Evolutionary conservation across 2,797 vertebrate species (phyloP).

Genomic region (Channa striata): DNA sequence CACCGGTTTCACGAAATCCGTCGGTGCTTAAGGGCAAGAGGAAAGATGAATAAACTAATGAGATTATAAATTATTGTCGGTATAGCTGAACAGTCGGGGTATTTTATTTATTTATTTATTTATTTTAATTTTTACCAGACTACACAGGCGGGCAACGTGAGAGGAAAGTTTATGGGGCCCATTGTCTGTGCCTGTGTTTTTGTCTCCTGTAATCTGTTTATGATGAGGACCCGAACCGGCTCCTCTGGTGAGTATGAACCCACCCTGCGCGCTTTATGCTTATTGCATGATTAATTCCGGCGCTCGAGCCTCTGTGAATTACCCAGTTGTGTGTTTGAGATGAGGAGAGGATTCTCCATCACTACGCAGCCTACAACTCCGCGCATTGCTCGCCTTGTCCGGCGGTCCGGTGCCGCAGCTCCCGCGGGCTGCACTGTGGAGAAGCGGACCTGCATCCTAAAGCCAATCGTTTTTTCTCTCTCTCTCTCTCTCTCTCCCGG

Average conservation of each 20-base stretch:
- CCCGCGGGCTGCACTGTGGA: conserved; percentile 74
- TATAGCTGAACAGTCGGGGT: conserved; percentile 69
- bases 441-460: conserved; percentile 85
- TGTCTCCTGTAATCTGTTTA: conserved; percentile 58
- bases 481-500: conserved; percentile 41
- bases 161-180: conserved; percentile 70
- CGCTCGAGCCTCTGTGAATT: conserved; percentile 56
- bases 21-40: conserved; percentile 74
- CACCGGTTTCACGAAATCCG: conserved; percentile 73
- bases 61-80: conserved; percentile 80
- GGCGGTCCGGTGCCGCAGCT: conserved; percentile 76
- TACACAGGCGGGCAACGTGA: conserved; percentile 68
- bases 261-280: conserved; percentile 52
- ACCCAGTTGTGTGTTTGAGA: conserved; percentile 69
- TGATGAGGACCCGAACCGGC: conserved; percentile 49
- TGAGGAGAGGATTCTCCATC: conserved; percentile 60
- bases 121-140: conserved; percentile 37
- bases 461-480: conserved; percentile 58
- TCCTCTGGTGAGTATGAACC: conserved; percentile 41
- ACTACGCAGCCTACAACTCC: conserved; percentile 51
- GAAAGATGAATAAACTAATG: conserved; percentile 81
- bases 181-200: conserved; percentile 54
- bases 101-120: too few relatives aligned
- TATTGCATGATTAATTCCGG: conserved; percentile 66
- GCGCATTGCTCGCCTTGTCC: conserved; percentile 56